Evolutionary conservation across 2,797 vertebrate species (phyloP), one percentile per base, ranked within the genome.

Genomic region (Chromis chromis): DNA sequence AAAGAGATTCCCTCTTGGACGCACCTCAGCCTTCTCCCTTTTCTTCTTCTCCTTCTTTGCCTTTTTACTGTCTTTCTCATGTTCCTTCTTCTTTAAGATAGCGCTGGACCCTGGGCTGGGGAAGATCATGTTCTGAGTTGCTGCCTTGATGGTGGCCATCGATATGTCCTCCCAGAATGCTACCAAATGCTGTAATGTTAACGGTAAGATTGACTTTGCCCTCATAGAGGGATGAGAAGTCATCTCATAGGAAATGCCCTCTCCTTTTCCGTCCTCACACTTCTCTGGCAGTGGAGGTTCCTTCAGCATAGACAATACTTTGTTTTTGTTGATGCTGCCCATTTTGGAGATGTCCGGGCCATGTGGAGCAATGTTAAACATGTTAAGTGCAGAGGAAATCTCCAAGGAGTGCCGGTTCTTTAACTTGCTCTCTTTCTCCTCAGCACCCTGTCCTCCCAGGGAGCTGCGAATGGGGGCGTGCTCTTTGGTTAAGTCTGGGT

Each of bases 291-390:
- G 92, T 0, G 98, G 97, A 6, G 98, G 97, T 58, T 99, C 98
- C 86, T 99, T 99, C 46, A 99, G 94, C 98, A 99, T 99, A 4
- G 98, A 99, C 2, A 99, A 93, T 14, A 99, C 98, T 83, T 99
- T 99, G 74, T 99, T 99, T 93, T 99, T 99, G 89, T 99, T 99
- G 89, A 99, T 99, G 92, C 98, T 99, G 57, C 97, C 98, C 98
- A 99, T 99, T 93, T 99, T 99, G 64, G 98, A 99, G 89, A 99
- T 99, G 90, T 99, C 98, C 4, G 98, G 98, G 33, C 98, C 98
- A 4, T 99, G 98, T 53, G 98, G 98, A 4, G 98, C 91, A 76
- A 99, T 99, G 82, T 99, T 98, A 89, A 99, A 99, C 97, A 99
- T 99, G 88, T 98, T 99, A 17, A 99, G 95, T 12, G 98, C 98